Evolutionary conservation across 2,888 invertebrate species (phyloP), one percentile per base, ranked within the genome.

Genomic region (Andrena hattorfiana): DNA sequence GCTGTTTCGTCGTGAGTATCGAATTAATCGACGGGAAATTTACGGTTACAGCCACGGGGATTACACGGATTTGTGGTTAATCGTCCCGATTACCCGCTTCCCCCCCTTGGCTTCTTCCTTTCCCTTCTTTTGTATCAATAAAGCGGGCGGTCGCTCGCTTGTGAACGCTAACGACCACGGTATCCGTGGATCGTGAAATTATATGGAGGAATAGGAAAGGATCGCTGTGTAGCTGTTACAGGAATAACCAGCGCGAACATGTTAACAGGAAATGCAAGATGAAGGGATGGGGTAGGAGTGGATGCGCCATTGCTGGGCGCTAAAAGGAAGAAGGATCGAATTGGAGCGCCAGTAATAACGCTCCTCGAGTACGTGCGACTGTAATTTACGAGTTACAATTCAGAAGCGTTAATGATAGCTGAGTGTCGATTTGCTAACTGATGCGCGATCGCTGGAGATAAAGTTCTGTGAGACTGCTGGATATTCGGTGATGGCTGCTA

Each of bases 21-120:
- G 51, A 73, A 73, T 75, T 76, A 63, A 76, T 76, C 59, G 60
- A 10, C 32, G 20, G 13, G 42, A 26, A 62, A 76, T 73, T 73
- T 56, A 56, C 16, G 67, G 42, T 16, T 28, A 59, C 28, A 8
- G 6, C 42, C 28, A 8, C 35, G 42, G 30, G 16, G 51, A 54
- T 62, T 54, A 51, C 32, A 54, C 54, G n/a, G 73, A 72, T 62
- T 42, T 20, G 16, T 35, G 23, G n/a, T 48, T 30, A 56, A 49
- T 72, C 71, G 32, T 56, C 35, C 42, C 42, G 20, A 48, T 64
- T 42, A 64, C 26, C 30, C 30, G 6, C 1, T n/a, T 7, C 28
- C 32, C 51, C 13, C 6, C 5, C 16, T 8, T 64, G 35, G 5
- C 16, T 70, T 48, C 54, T 28, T 56, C 20, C 20, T 30, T 28